Base-by-base conservation (phyloP, 2,888 invertebrate genomes). In the Thymelicus sylvestris region DNA sequence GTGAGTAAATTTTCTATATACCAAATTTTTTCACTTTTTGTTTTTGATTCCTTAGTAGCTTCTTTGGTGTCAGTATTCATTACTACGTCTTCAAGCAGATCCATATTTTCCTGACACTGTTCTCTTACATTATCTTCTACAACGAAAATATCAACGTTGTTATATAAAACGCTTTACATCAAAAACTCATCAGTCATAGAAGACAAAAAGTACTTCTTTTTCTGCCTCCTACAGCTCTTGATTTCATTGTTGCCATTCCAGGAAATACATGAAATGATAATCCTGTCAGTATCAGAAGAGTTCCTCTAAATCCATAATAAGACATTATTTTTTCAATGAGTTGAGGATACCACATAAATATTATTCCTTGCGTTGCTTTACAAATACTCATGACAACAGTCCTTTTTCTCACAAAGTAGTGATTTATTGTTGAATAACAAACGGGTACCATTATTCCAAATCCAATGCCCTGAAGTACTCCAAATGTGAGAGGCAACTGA, bases 391-490 rank as follows among this genome's bases (percentile, higher is more conserved):
- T 95, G 0, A 95, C 94, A 73, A 94, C 92, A 0, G 95, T 95
- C 77, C 96, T 91, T 78, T 91, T 95, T 72, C 88, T 93, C 10
- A 95, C 90, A 76, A 95, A 96, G 78, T 95, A 96, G 52, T 92
- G 88, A 76, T 96, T 96, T 66, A 96, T 90, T 0, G 95, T 94
- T 0, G 96, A 94, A 78, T 95, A 95, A 50, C 94, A 94, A 1
- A 96, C 94, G 2, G 96, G 95, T 24, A 95, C 91, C 87, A 96
- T 94, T 74, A 96, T 88, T 7, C 96, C 96, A 65, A 95, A 94
- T 7, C 96, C 96, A 19, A 95, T 83, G 76, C 95, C 95, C 89
- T 95, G 95, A 7, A 95, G 79, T 0, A 94, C 78, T 59, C 95
- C 95, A 82, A 94, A 95, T 2, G 95, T 93, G 0, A 95, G 74